phyloP scores from a whole-genome alignment of 2,113 vertebrate species.

The Sapayoa aenigma region DNA sequence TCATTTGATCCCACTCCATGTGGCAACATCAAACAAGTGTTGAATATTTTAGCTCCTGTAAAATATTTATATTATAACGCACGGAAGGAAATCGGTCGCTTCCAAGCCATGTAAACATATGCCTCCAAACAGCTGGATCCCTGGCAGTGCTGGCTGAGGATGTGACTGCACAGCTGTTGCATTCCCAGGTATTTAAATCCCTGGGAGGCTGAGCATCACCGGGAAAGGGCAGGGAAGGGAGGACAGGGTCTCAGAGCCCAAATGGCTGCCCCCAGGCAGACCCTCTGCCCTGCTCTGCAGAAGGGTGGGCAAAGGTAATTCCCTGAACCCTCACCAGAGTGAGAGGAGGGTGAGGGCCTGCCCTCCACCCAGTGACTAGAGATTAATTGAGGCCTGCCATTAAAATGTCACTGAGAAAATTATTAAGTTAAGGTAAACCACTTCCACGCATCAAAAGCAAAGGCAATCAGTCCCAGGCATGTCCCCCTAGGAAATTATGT shows the following conservation, averaged over 20 bases:
- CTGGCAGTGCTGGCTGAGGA: neutral
- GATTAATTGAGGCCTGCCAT: conserved; percentile 52
- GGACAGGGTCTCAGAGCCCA: neutral
- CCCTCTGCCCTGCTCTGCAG: neutral
- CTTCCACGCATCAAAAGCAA: conserved; percentile 42
- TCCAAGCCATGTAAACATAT: conserved; percentile 10
- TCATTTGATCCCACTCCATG: neutral
- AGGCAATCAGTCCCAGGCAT: conserved; percentile 44
- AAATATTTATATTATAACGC: neutral
- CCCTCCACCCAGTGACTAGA: neutral
- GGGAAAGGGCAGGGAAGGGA: neutral
- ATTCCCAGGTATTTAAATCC: neutral
- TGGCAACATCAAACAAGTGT: neutral
- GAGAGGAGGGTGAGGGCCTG: neutral
- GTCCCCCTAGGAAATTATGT: conserved; percentile 76
- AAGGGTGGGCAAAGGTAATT: neutral
- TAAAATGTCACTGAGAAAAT: conserved; percentile 65
- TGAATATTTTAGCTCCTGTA: conserved; percentile 16
- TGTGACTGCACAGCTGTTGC: neutral
- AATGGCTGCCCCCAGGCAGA: neutral
- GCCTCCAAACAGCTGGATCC: conserved; percentile 16
- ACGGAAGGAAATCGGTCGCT: neutral
- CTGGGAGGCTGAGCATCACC: accelerated
- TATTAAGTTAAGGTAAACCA: conserved; percentile 66
- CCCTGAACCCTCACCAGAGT: neutral